Evolutionary conservation across 1,140 invertebrate genomes (phyloP).

Genomic region (Drosophila sucinea): DNA sequence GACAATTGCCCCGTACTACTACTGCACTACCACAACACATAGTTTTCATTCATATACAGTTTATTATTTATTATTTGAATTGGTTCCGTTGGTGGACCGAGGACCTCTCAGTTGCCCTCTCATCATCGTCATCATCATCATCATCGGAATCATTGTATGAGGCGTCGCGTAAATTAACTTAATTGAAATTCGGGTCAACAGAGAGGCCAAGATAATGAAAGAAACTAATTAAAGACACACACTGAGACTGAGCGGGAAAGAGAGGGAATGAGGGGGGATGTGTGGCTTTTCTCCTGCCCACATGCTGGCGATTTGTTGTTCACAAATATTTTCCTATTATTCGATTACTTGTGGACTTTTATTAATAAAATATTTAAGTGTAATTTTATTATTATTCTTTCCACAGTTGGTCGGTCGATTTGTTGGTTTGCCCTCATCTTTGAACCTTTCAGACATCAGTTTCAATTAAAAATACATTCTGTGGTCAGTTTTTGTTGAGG

Average conservation of each 20-base stretch:
- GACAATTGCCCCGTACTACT: constrained; percentile 53
- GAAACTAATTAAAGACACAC: constrained; percentile 79
- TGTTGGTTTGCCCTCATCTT: constrained; percentile 70
- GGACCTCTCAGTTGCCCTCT: constrained; percentile 12
- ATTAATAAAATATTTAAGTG: constrained; percentile 39
- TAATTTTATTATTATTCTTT: constrained; percentile 47
- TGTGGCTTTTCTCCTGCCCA: constrained; percentile 7
- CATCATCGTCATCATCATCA: constrained; percentile 2
- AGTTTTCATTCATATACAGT: constrained; percentile 60
- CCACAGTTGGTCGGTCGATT: constrained; percentile 19
- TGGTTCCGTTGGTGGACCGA: constrained; percentile 27
- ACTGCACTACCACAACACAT: constrained; percentile 35
- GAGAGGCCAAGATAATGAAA: constrained; percentile 82
- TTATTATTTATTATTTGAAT: constrained; percentile 60
- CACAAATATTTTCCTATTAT: constrained; percentile 80
- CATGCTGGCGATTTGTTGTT: constrained; percentile 56
- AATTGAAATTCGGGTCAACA: constrained; percentile 83
- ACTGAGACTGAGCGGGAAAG: neutral
- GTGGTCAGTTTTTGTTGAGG: constrained; percentile 68
- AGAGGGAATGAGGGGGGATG: neutral
- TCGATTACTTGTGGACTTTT: constrained; percentile 58
- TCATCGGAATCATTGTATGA: constrained; percentile 23
- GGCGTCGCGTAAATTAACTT: constrained; percentile 80
- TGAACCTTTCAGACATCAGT: constrained; percentile 56
- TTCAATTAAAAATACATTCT: constrained; percentile 81